Evolutionary conservation across 2,797 vertebrate species (phyloP), one percentile per base, ranked within the genome.

Genomic region (Pelochelys cantorii): DNA sequence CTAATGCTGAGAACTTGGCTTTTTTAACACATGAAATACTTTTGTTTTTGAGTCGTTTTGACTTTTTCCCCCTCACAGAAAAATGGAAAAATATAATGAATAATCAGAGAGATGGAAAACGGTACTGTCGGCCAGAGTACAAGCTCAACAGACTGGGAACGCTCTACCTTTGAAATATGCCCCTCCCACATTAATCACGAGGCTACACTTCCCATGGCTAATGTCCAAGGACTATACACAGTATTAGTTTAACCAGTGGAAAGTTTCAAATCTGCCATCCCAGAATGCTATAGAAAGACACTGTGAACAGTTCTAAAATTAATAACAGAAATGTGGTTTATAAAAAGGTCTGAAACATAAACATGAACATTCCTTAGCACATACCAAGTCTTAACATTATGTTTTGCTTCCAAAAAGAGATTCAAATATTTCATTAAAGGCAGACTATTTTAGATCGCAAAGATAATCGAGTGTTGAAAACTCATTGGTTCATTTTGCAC

Each of bases 121-220:
- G 87, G 18, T 93, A 60, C 89, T 82, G 77, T 93, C 84, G 93
- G 42, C 34, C 93, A 60, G 86, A 85, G 60, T 53, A 95, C 11
- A 84, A 92, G 77, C 56, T 94, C 86, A 94, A 79, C 79, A 95
- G 81, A 94, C 91, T 34, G 23, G 59, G 34, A 92, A 85, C 83
- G 83, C 94, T 92, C 75, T 91, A 57, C 81, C 57, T 91, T 86
- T 65, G 93, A 94, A 94, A 95, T 86, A 94, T 81, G 77, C n/a
- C 92, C 25, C 48, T 90, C 93, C 91, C 20, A 57, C 83, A 93
- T 91, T 95, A 91, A 93, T 93, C 86, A 87, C 59, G 54, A 87
- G 34, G 59, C 59, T 91, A 65, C 0, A 0, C 90, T 81, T 77
- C 68, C 83, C 91, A 90, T 91, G 84, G 92, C 83, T 31, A 79